Conservation (phyloP, 1,140 invertebrate species). For the Asbolus verrucosus region DNA sequence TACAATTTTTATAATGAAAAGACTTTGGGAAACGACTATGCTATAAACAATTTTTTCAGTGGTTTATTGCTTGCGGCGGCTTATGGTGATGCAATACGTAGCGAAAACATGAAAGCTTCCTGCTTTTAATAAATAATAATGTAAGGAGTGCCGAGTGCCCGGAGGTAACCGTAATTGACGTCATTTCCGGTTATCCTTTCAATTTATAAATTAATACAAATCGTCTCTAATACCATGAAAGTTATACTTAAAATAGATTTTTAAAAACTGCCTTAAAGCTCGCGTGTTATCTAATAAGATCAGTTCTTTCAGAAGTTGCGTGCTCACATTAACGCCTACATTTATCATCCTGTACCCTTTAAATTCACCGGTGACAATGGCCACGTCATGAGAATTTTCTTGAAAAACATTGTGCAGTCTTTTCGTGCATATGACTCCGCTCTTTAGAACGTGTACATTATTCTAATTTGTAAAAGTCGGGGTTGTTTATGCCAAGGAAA, state of each 20-base stretch:
- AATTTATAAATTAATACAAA: constrained; percentile 39
- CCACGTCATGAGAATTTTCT: background rate
- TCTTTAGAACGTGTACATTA: no score
- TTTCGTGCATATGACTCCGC: no score
- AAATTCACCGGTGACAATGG: background rate
- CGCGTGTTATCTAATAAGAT: background rate
- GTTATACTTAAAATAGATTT: background rate
- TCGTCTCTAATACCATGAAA: constrained; percentile 20
- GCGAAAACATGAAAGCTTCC: constrained; percentile 25
- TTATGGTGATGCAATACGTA: constrained; percentile 17
- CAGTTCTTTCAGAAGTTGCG: background rate
- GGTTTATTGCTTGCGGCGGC: background rate
- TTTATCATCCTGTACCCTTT: background rate
- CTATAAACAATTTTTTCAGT: constrained; percentile 6
- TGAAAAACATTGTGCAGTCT: no score
- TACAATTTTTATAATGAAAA: background rate
- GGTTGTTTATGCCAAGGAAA: background rate
- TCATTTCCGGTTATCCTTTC: constrained; percentile 36
- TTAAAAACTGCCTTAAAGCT: background rate
- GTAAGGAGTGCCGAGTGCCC: constrained; percentile 30
- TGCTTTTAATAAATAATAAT: constrained; percentile 36
- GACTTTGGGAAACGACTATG: background rate
- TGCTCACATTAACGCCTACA: background rate
- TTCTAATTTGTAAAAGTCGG: background rate
- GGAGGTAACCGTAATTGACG: constrained; percentile 17